Evolutionary conservation across 2,797 vertebrate species (phyloP), one percentile per base, ranked within the genome.

Genomic region (Thamnophis elegans): DNA sequence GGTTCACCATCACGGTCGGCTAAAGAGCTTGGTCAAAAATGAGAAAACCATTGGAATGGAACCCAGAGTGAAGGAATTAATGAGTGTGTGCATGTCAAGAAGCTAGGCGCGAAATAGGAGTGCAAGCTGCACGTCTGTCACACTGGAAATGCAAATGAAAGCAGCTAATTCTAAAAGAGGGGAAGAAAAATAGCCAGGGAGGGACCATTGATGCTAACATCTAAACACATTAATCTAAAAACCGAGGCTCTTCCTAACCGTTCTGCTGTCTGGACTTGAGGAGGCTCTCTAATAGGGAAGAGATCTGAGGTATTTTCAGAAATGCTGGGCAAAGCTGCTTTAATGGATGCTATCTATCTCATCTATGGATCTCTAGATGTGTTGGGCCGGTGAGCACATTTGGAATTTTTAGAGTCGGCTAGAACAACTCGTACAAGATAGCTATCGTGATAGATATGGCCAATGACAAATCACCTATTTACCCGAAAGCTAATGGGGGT

Each of bases 81-180:
- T 51, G 59, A n/a, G 85, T 85, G 13, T 1, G 42, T 55, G 56
- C 56, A 60, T 93, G 56, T 88, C 85, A 94, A 25, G 53, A 91
- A 55, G 32, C 93, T 94, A 32, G 91, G 20, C 78, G 13, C 22
- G 12, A 90, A 91, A 60, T 92, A 85, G 51, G 1, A 88, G 32
- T 0, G n/a, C 88, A 60, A 88, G 58, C 28, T 25, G 85, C 36
- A 87, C 51, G 56, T 56, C 91, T 88, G 68, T 85, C 51, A 88
- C 65, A 88, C 36, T 36, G 62, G 32, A 62, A 90, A 91, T 92
- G 8, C 42, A 3, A 16, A 90, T 94, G 59, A 86, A 86, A n/a
- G 68, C 42, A 58, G 28, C 16, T 89, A 89, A 88, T 13, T 3
- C 89, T 56, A 73, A 26, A 22, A 10, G 92, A 65, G 42, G 92